Evolutionary conservation across 2,797 vertebrate species (phyloP).

Genomic region (Fundulus diaphanus): DNA sequence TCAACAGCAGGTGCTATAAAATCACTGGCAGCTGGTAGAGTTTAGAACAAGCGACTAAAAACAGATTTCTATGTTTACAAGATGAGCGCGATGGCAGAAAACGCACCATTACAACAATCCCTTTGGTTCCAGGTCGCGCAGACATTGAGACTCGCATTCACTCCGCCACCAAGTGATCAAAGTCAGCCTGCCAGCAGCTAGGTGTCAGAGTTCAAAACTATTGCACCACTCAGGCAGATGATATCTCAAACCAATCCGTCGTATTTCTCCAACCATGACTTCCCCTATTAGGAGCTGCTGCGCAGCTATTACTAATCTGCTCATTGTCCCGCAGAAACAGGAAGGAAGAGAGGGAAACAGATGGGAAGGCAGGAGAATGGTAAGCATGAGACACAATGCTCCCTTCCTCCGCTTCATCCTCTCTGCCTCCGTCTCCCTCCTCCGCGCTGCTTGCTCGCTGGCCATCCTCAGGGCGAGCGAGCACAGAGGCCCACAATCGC

Average conservation of each 20-base stretch:
- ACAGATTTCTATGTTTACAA: slow-evolving; percentile 1
- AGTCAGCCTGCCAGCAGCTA: slow-evolving; percentile 55
- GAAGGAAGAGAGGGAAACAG: slow-evolving; percentile 91
- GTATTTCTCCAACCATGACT: slow-evolving; percentile 70
- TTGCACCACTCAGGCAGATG: slow-evolving; percentile 72
- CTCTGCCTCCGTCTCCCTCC: slow-evolving; percentile 64
- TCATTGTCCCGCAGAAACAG: slow-evolving; percentile 81
- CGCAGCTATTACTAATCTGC: slow-evolving; percentile 69
- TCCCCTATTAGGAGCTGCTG: slow-evolving; percentile 71
- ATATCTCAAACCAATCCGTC: slow-evolving; percentile 74
- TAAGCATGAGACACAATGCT: slow-evolving; percentile 74
- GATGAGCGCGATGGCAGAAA: not conserved
- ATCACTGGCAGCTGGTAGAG: not conserved
- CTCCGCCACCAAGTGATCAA: slow-evolving; percentile 60
- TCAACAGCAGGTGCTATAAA: not conserved
- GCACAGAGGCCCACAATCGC: slow-evolving; percentile 82
- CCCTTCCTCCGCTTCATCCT: slow-evolving; percentile 63
- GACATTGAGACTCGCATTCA: slow-evolving; percentile 4
- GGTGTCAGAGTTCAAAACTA: slow-evolving; percentile 81
- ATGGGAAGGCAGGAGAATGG: slow-evolving; percentile 82
- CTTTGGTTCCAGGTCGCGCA: not conserved
- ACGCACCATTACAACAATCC: slow-evolving; percentile 14
- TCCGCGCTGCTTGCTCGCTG: slow-evolving; percentile 53
- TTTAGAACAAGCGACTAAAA: not conserved
- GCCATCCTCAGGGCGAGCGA: slow-evolving; percentile 67